These are phyloP conservation scores for Lepus townsendii DNA, from an alignment of 2,797 vertebrate genomes.

Conservation along the genomic window DNA sequence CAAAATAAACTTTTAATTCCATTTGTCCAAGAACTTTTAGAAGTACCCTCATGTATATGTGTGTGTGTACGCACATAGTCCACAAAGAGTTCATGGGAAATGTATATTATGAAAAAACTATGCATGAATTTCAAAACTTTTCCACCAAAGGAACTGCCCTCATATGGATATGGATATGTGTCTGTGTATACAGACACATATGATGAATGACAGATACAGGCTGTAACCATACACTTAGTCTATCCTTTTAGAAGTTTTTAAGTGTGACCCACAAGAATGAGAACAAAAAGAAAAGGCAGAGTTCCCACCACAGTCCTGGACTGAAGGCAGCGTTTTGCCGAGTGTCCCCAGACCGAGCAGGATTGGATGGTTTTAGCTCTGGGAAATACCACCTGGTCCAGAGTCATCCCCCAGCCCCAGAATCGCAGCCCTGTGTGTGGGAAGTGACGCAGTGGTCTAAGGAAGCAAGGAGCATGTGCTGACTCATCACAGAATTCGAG, in stretches of 20 bases:
- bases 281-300: neutral
- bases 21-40: no score
- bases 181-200: neutral
- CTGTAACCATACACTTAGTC: neutral
- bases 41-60: no score
- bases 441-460: neutral
- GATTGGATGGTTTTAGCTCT: neutral
- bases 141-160: no score
- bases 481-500: conserved; percentile 8
- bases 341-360: neutral
- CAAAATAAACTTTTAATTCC: no score
- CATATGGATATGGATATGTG: neutral
- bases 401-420: neutral
- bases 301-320: neutral
- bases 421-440: neutral
- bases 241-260: neutral
- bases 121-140: no score
- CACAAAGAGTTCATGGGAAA: no score
- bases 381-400: neutral
- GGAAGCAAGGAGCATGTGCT: neutral
- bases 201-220: neutral
- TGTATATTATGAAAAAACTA: no score
- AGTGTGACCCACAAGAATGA: neutral
- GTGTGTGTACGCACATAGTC: no score
- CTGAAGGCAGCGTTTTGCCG: neutral